Base-by-base conservation (phyloP, 2,113 vertebrate genomes). In the Muntiacus reevesi region DNA sequence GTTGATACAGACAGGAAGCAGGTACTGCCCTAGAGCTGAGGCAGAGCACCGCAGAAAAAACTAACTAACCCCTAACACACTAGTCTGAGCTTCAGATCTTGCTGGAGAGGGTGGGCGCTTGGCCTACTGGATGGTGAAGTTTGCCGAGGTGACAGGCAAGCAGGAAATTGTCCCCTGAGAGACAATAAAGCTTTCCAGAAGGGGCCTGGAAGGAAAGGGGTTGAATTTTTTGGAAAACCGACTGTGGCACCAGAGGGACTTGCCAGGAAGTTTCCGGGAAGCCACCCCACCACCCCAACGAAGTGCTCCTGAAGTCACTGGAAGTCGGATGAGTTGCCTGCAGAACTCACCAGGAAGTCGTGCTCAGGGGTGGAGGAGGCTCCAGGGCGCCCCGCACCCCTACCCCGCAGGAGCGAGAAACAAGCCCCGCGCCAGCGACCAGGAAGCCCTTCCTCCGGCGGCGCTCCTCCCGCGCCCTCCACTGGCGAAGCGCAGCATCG, bases 351-450 rank as follows among this genome's bases (percentile, higher is more conserved):
- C 40, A 21, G 64, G 59, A 90, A 78, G 60, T 25, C 52, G 52
- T 30, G 28, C 3, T 16, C 23, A 7, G 9, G 47, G 43, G 2
- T 79, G 21, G 19, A 27, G 54, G 15, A 33, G 19, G 6, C 12
- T 43, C 2, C 30, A 0, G 0, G 54, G 30, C 5, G 11, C 12
- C 23, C 28, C 0, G 3, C 19, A 6, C 40, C 14, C 6, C 1
- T 12, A 2, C 40, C 11, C 5, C 0, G 2, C 2, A 3, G 76
- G n/a, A 84, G 17, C 25, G 4, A 43, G 79, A 23, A 55, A 4
- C 21, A 71, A n/a, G 28, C 45, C 3, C 30, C 25, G 36, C 7
- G 1, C 13, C 4, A 5, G 52, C 36, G 25, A 12, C 25, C 2
- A 0, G 19, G 7, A 57, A 8, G 79, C 13, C 33, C 28, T 45